These are phyloP conservation scores for Astur gentilis DNA, from an alignment of 2,113 vertebrate species.

Conservation along the genomic window DNA sequence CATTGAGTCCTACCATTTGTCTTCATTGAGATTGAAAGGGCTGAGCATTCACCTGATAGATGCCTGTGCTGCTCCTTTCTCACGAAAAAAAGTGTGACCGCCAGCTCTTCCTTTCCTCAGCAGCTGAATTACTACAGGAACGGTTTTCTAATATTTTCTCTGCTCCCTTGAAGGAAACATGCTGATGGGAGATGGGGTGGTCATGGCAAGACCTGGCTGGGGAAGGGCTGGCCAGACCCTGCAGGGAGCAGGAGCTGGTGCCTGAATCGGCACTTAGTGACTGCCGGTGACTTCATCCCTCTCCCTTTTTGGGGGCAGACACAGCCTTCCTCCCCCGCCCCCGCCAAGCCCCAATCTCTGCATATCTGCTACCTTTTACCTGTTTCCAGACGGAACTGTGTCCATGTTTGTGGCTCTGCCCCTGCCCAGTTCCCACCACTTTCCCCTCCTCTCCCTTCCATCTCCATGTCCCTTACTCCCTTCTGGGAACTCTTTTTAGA, in stretches of 20 bases:
- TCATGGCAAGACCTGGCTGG: neutral
- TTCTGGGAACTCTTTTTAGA: rapidly evolving
- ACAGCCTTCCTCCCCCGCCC: neutral
- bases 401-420: neutral
- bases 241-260: neutral
- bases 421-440: neutral
- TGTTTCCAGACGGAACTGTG: neutral
- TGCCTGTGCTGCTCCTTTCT: neutral
- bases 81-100: neutral
- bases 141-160: neutral
- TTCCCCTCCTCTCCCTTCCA: neutral
- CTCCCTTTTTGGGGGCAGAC: rapidly evolving
- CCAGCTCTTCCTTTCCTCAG: neutral
- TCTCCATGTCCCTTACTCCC: neutral
- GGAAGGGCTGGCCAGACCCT: neutral
- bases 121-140: neutral
- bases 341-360: rapidly evolving
- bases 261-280: neutral
- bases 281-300: neutral
- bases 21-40: neutral
- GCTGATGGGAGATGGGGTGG: neutral
- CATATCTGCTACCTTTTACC: neutral
- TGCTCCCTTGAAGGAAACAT: neutral
- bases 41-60: neutral
- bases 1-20: neutral